These are phyloP conservation scores for Rhyacichthys aspro DNA, from an alignment of 2,797 vertebrate species.

Conservation along the genomic window DNA sequence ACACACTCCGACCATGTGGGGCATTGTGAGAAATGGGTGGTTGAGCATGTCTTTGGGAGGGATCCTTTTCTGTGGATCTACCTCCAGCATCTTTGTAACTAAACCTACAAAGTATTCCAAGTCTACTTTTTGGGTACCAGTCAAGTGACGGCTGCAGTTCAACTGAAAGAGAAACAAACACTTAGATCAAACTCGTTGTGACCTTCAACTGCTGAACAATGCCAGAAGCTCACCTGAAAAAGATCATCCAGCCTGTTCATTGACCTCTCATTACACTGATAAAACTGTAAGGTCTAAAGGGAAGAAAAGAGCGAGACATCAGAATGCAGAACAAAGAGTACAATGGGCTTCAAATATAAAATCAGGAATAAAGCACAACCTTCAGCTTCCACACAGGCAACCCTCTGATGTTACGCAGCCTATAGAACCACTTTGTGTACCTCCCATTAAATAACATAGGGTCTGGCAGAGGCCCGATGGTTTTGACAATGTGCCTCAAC, in stretches of 20 bases:
- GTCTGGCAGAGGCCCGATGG: not conserved
- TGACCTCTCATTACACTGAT: not conserved
- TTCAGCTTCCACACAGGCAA: not conserved
- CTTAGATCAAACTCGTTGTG: too few relatives aligned
- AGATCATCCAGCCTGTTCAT: not conserved
- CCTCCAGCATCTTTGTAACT: not conserved
- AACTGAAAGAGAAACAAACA: not conserved
- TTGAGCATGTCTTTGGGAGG: too few relatives aligned
- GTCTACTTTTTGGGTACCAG: not conserved
- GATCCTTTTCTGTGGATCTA: not conserved
- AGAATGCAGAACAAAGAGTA: not conserved
- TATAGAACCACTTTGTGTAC: too few relatives aligned
- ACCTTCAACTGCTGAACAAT: too few relatives aligned
- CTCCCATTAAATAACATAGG: too few relatives aligned
- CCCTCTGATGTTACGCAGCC: too few relatives aligned
- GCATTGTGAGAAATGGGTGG: too few relatives aligned
- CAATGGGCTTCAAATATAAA: not conserved
- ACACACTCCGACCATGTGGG: too few relatives aligned
- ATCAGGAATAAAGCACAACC: not conserved
- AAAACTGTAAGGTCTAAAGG: not conserved
- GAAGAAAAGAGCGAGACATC: not conserved
- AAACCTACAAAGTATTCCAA: not conserved
- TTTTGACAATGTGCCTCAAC: slow-evolving; percentile 1
- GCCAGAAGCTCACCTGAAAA: too few relatives aligned
- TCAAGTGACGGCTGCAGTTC: not conserved